Conservation (phyloP, 2,797 vertebrate species). For the Pseudopleuronectes americanus region DNA sequence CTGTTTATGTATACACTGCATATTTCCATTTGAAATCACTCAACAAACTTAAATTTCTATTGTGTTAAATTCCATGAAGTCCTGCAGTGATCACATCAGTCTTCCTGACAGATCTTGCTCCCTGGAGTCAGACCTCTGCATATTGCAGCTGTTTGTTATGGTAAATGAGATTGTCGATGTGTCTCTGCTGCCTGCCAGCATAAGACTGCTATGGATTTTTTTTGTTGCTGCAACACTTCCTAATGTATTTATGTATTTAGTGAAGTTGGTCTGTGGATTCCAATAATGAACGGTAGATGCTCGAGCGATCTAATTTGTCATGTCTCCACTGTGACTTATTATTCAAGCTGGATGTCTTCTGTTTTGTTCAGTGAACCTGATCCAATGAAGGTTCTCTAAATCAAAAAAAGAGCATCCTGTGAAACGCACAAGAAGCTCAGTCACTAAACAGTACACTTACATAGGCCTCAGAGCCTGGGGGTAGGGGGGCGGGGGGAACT, state of each 20-base stretch:
- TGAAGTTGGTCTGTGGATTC: neutral
- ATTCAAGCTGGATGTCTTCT: slow-evolving; percentile 7
- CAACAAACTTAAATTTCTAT: slow-evolving; percentile 38
- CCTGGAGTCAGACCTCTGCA: slow-evolving; percentile 52
- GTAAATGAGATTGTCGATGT: slow-evolving; percentile 51
- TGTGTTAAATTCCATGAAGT: slow-evolving; percentile 50
- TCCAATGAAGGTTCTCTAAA: slow-evolving; percentile 6
- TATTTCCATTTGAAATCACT: slow-evolving; percentile 19
- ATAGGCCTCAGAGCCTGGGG: slow-evolving; percentile 60
- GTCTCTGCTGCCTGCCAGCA: slow-evolving; percentile 20
- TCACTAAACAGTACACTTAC: slow-evolving; percentile 40
- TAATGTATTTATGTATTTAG: neutral
- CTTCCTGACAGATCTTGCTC: slow-evolving; percentile 55
- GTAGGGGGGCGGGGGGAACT: slow-evolving; percentile 57
- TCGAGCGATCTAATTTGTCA: neutral
- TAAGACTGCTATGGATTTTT: slow-evolving; percentile 7
- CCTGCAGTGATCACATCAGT: slow-evolving; percentile 66
- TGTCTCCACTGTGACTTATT: slow-evolving; percentile 5
- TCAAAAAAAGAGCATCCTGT: slow-evolving; percentile 52
- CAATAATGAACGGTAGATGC: neutral
- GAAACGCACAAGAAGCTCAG: slow-evolving; percentile 37
- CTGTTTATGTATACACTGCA: neutral
- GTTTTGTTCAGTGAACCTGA: slow-evolving; percentile 22
- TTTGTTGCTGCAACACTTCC: neutral
- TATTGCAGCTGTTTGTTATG: slow-evolving; percentile 55